Evolutionary conservation across 2,888 invertebrate species (phyloP), one percentile per base, ranked within the genome.

Genomic region (Caenorhabditis wallacei): DNA sequence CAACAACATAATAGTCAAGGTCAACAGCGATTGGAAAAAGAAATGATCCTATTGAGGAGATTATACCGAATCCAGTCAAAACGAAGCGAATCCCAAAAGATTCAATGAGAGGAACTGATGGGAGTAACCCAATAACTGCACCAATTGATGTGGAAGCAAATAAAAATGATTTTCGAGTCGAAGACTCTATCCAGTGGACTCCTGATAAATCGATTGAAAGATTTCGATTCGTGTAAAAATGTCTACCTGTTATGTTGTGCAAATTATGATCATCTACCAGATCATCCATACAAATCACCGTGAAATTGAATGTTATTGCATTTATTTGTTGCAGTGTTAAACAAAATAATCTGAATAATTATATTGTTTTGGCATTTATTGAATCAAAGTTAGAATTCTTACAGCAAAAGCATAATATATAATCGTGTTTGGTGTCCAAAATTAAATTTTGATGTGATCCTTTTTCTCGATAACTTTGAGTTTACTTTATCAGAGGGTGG

Each of bases 221-320:
- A n/a, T n/a, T n/a, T n/a, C n/a, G n/a, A n/a, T n/a, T n/a, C n/a
- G n/a, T n/a, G n/a, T n/a, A n/a, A n/a, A n/a, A n/a, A n/a, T n/a
- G n/a, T n/a, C n/a, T n/a, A 78, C 78, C 78, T 48, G 59, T 54
- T 0, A 1, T 22, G 63, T 70, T 78, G 18, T 24, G 0, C 2
- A 13, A 11, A 37, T 78, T 61, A 18, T 57, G 37, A 2, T 76
- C 40, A 1, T 71, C 72, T 0, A 63, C 43, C 2, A 82, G 18
- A 35, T 82, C 80, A 11, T 80, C 63, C 84, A 84, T 84, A 64
- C 84, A 84, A 57, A 84, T 84, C 7, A 84, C 84, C 13, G 84
- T 84, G 35, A 84, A 75, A 43, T 79, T 81, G 26, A 80, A 75
- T 7, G 76, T 69, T 56, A 82, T 30, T 13, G 70, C 54, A 53